phyloP scores from a whole-genome alignment of 2,113 vertebrate genomes.

The Xyrauchen texanus region DNA sequence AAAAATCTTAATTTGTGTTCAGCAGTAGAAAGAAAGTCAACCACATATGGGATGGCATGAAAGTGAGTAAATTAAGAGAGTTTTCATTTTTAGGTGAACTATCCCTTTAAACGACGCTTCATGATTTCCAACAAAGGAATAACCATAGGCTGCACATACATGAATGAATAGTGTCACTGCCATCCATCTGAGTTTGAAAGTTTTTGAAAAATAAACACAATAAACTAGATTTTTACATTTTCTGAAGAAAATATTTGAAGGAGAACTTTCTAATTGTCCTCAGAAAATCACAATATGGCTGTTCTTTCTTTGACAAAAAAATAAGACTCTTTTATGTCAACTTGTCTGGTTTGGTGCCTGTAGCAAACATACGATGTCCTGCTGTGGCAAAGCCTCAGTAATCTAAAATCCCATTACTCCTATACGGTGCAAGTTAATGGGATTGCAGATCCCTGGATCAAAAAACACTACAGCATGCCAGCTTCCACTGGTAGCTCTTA shows the following conservation, averaged over 20 bases:
- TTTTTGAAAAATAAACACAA: too few relatives aligned
- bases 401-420: slow-evolving; percentile 71
- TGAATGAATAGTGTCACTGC: background rate
- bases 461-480: slow-evolving; percentile 12
- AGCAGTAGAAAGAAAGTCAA: too few relatives aligned
- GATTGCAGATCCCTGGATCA: slow-evolving; percentile 47
- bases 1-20: too few relatives aligned
- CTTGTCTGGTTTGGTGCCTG: slow-evolving; percentile 17
- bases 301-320: background rate
- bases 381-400: slow-evolving; percentile 59
- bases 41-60: too few relatives aligned
- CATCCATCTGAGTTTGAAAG: too few relatives aligned
- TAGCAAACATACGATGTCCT: slow-evolving; percentile 23
- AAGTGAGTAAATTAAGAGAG: too few relatives aligned
- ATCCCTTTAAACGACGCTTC: too few relatives aligned
- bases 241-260: too few relatives aligned
- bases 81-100: too few relatives aligned
- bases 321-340: background rate
- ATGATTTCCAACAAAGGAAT: background rate
- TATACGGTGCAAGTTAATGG: slow-evolving; percentile 56
- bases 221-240: too few relatives aligned
- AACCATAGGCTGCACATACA: background rate
- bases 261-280: too few relatives aligned
- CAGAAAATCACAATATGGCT: background rate
- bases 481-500: background rate